phyloP scores from a whole-genome alignment of 2,113 vertebrate genomes.

The Herpetotheres cachinnans region DNA sequence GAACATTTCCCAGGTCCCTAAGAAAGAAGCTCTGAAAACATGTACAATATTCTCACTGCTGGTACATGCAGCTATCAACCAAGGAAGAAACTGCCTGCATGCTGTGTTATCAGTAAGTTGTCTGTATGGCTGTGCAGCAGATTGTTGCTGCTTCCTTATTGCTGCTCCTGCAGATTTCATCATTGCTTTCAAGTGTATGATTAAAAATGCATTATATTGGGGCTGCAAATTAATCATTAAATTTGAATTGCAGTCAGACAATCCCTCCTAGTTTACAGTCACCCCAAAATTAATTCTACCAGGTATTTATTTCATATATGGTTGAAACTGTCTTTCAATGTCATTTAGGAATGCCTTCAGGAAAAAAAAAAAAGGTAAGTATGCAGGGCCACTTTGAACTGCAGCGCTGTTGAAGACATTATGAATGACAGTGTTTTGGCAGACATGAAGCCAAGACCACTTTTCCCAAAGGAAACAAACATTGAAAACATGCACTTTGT shows the following conservation, averaged over 20 bases:
- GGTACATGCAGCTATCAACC: neutral
- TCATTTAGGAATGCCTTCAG: neutral
- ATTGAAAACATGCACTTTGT: neutral
- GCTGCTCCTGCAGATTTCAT: neutral
- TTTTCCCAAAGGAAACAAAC: slow-evolving; percentile 26
- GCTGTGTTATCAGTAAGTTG: neutral
- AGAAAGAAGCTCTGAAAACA: neutral
- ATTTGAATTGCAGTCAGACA: neutral
- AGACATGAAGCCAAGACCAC: neutral
- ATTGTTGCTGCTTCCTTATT: slow-evolving; percentile 13
- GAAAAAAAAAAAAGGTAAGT: neutral
- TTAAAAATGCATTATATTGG: neutral
- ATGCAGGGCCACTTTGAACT: neutral
- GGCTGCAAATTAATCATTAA: slow-evolving; percentile 5
- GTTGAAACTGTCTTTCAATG: neutral
- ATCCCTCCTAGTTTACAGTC: neutral
- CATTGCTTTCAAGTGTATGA: neutral
- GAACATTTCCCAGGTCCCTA: neutral
- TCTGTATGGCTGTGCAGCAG: neutral
- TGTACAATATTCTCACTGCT: neutral
- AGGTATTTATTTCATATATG: neutral
- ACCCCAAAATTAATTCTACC: neutral
- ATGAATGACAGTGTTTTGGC: slow-evolving; percentile 1
- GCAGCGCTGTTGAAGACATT: neutral
- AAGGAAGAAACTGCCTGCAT: neutral